phyloP scores from a whole-genome alignment of 2,113 vertebrate species.

The Dunckerocampus dactyliophorus region DNA sequence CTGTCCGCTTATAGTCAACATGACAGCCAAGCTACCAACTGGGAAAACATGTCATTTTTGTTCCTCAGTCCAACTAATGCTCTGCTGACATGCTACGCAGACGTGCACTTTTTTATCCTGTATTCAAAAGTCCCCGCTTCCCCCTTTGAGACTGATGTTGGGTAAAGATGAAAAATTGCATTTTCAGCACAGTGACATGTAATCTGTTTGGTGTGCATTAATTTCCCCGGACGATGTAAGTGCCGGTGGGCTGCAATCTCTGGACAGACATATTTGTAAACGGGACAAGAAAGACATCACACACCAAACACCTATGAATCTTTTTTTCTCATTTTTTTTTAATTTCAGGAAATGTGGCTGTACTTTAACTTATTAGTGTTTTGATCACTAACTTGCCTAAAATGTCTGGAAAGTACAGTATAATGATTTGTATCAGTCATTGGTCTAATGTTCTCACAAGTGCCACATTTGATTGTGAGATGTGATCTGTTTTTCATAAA shows the following conservation, averaged over 20 bases:
- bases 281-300: conserved; percentile 36
- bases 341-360: conserved; percentile 5
- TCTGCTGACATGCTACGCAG: conserved; percentile 47
- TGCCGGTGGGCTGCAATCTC: conserved; percentile 61
- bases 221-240: conserved; percentile 71
- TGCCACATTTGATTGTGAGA: conserved; percentile 9
- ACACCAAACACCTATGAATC: conserved; percentile 25
- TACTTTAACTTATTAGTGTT: no score
- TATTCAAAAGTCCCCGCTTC: conserved; percentile 55
- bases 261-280: conserved; percentile 42
- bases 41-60: conserved; percentile 46
- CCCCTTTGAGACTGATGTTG: conserved; percentile 64
- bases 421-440: no score
- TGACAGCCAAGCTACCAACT: conserved; percentile 41
- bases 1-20: conserved; percentile 24
- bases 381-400: background rate
- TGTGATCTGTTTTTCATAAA: conserved; percentile 11
- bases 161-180: conserved; percentile 75
- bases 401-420: no score
- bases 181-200: conserved; percentile 73
- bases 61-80: conserved; percentile 54
- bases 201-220: conserved; percentile 77
- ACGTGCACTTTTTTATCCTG: conserved; percentile 24
- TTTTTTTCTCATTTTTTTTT: background rate
- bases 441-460: background rate